phyloP scores from a whole-genome alignment of 2,888 invertebrate genomes.

The Pantelozetes paolii region DNA sequence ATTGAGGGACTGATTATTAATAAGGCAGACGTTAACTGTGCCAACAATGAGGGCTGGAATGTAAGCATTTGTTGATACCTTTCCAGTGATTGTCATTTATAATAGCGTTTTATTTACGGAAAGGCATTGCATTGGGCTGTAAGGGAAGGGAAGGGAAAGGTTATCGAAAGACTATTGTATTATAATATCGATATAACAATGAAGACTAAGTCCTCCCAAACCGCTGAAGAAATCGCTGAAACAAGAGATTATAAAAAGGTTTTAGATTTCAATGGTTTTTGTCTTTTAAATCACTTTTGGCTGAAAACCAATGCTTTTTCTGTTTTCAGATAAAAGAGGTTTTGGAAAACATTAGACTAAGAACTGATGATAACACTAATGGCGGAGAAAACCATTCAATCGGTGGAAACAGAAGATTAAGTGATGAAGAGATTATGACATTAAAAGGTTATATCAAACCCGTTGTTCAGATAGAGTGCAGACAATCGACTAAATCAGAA shows the following conservation, averaged over 20 bases:
- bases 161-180: slow-evolving; percentile 51
- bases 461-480: neutral
- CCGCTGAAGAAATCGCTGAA: slow-evolving; percentile 51
- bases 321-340: slow-evolving; percentile 30
- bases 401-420: neutral
- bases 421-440: neutral
- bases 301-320: neutral
- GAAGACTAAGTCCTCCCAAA: slow-evolving; percentile 50
- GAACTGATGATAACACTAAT: neutral
- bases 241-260: slow-evolving; percentile 49
- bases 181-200: slow-evolving; percentile 49
- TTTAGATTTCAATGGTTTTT: too few species aligned
- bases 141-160: slow-evolving; percentile 50
- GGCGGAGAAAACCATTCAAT: neutral
- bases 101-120: neutral
- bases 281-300: slow-evolving; percentile 4
- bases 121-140: slow-evolving; percentile 54
- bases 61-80: slow-evolving; percentile 35
- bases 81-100: slow-evolving; percentile 41
- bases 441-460: slow-evolving; percentile 16
- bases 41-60: slow-evolving; percentile 50
- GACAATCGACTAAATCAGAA: neutral
- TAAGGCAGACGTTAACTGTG: slow-evolving; percentile 52
- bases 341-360: slow-evolving; percentile 14
- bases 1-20: slow-evolving; percentile 51